These are phyloP conservation scores for Papilio machaon DNA, from an alignment of 1,140 invertebrate species.

Conservation along the genomic window DNA sequence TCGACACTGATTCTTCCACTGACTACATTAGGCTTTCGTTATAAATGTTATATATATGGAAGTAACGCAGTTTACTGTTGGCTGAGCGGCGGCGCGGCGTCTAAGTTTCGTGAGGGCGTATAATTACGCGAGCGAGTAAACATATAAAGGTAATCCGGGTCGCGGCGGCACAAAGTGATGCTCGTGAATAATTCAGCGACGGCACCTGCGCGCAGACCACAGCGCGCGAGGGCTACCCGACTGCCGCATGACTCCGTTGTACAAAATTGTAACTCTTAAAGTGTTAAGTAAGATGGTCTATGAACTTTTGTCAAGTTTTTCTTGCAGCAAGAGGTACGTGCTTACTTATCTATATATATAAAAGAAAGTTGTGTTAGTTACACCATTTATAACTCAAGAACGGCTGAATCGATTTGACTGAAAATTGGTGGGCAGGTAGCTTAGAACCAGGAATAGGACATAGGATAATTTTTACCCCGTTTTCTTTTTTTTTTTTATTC, in stretches of 20 bases:
- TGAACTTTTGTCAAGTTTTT: background rate
- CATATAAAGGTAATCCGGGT: conserved; percentile 79
- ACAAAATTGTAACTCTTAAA: conserved; percentile 1
- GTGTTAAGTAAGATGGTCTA: background rate
- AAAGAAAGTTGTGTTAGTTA: too few species aligned
- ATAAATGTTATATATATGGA: background rate
- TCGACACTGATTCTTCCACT: background rate
- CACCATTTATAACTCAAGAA: too few species aligned
- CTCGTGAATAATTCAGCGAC: conserved; percentile 74
- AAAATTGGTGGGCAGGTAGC: too few species aligned
- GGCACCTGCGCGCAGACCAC: conserved; percentile 73
- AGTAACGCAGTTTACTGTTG: conserved; percentile 29
- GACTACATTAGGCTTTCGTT: conserved; percentile 21
- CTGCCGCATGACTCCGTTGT: background rate
- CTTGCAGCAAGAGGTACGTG: too few species aligned
- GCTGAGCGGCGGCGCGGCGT: conserved; percentile 47
- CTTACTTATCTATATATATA: too few species aligned
- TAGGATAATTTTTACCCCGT: too few species aligned
- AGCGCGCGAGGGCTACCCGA: conserved; percentile 39
- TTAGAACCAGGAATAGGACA: too few species aligned
- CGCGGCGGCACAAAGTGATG: conserved; percentile 80
- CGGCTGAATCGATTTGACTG: too few species aligned
- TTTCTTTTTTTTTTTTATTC: too few species aligned
- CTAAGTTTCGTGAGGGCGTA: conserved; percentile 79
- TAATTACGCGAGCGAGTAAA: conserved; percentile 79